These are phyloP conservation scores for Nezara viridula DNA, from an alignment of 2,888 invertebrate species.

Conservation along the genomic window DNA sequence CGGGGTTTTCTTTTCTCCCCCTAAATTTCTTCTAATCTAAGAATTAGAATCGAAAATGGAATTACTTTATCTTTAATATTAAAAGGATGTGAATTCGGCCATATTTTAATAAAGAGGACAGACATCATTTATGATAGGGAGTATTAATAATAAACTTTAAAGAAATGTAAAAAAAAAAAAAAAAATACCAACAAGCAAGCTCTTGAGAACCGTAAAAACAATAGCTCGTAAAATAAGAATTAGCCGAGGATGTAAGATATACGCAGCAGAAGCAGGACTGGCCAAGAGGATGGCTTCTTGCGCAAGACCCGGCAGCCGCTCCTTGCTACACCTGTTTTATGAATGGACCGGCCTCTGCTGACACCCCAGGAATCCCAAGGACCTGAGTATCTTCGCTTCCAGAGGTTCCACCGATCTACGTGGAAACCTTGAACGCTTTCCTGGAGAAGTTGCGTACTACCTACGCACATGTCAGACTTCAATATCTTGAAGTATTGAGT, in stretches of 20 bases:
- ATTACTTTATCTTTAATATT: too few species aligned
- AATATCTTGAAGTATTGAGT: background rate
- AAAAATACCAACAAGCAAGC: too few species aligned
- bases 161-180: too few species aligned
- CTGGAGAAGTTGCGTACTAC: background rate
- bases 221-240: background rate
- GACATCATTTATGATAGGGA: too few species aligned
- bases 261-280: background rate
- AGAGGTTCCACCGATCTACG: background rate
- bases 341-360: constrained; percentile 6
- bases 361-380: constrained; percentile 9
- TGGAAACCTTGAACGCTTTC: background rate
- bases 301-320: background rate
- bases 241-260: background rate
- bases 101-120: too few species aligned
- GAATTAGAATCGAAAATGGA: too few species aligned
- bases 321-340: constrained; percentile 6
- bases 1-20: too few species aligned
- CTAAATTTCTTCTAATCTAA: too few species aligned
- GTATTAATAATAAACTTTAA: too few species aligned
- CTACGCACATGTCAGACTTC: background rate
- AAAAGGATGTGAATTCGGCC: too few species aligned
- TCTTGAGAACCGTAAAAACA: background rate
- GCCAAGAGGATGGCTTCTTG: background rate
- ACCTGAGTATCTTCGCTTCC: background rate